phyloP scores from a whole-genome alignment of 1,140 invertebrate species.

The Manduca sexta region DNA sequence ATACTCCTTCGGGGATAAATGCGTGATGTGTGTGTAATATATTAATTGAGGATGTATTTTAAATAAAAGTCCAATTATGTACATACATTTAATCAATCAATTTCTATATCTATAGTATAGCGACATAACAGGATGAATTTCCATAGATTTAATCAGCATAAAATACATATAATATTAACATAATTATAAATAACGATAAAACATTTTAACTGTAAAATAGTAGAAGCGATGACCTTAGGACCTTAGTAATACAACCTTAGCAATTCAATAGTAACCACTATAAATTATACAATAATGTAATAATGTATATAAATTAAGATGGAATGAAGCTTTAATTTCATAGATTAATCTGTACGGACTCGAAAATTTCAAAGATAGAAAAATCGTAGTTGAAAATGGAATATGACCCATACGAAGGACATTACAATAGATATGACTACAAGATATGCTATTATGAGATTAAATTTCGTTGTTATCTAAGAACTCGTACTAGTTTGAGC shows the following conservation, averaged over 20 bases:
- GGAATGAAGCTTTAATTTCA: no score
- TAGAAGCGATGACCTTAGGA: no score
- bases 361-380: not conserved
- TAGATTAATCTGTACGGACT: no score
- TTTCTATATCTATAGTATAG: constrained; percentile 20
- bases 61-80: constrained; percentile 15
- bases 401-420: no score
- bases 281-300: no score
- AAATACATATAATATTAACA: constrained; percentile 9
- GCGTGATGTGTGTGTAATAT: not conserved
- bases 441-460: constrained; percentile 14
- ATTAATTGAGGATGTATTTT: not conserved
- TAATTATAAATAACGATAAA: constrained; percentile 5
- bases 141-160: constrained; percentile 10
- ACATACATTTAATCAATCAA: constrained; percentile 21
- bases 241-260: no score
- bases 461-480: constrained; percentile 30
- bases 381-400: constrained; percentile 2
- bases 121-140: constrained; percentile 18
- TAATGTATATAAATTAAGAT: not conserved
- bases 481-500: constrained; percentile 23
- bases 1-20: no score
- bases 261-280: no score
- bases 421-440: not conserved
- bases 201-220: not conserved